phyloP scores from a whole-genome alignment of 2,888 invertebrate genomes.

The Xanthia togata region DNA sequence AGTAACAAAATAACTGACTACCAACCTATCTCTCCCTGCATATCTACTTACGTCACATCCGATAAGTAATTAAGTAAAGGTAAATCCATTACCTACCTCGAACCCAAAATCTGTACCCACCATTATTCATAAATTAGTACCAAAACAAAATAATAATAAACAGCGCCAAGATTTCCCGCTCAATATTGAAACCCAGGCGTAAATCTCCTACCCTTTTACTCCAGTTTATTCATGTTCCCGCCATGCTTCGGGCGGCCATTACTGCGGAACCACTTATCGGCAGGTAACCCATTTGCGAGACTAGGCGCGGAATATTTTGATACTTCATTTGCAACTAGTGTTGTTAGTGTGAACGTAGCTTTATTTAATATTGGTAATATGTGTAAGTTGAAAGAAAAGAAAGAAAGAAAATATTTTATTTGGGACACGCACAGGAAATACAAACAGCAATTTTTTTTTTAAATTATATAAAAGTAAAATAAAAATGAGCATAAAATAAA shows the following conservation, averaged over 20 bases:
- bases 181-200: constrained; percentile 37
- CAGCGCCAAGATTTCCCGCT: constrained; percentile 27
- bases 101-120: constrained; percentile 16
- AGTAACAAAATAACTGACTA: neutral
- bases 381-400: no score
- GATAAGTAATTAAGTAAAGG: neutral
- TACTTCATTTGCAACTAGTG: constrained; percentile 55
- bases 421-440: no score
- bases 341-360: constrained; percentile 25
- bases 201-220: constrained; percentile 37
- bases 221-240: constrained; percentile 51
- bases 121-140: constrained; percentile 33
- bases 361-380: constrained; percentile 29
- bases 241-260: constrained; percentile 47
- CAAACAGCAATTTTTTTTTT: no score
- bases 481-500: no score
- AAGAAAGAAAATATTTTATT: no score
- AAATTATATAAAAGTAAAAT: no score
- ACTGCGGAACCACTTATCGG: constrained; percentile 59
- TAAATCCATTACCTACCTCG: neutral
- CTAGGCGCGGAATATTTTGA: constrained; percentile 64
- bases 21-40: no score
- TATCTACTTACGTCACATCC: neutral
- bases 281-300: constrained; percentile 52
- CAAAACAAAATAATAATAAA: constrained; percentile 40